Base-by-base conservation (phyloP, 2,797 vertebrate species). In the Poliocrania exsul region DNA sequence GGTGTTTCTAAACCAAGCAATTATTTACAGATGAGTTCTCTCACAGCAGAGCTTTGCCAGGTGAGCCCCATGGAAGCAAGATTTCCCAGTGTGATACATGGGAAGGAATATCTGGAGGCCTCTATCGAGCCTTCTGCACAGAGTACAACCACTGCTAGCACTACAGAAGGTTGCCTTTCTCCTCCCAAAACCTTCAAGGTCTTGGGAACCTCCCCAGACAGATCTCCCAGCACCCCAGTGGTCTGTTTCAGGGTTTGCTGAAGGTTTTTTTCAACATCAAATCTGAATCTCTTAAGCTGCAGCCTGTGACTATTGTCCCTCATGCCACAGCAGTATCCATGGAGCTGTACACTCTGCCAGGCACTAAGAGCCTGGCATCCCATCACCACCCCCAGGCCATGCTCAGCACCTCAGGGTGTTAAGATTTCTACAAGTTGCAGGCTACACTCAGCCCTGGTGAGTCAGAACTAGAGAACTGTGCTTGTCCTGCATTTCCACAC, bases 1-100 rank as follows among this genome's bases (percentile, higher is more conserved):
- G 99, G 99, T 2, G 99, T 99, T 97, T 99, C 99, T 99, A 97
- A 70, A 89, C 42, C 29, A 79, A 37, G 15, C 33, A 75, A 29
- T 40, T 60, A 16, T 84, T 95, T 54, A 79, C 13, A 62, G n/a
- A 53, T 58, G 58, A 21, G 33, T 28, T 54, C 38, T 81, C 66
- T 38, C 33, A 31, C 58, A n/a, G 46, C 4, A 83, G 28, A 70
- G 13, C 12, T 49, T 42, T 47, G 13, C 51, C 18, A 86, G 16
- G 18, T 51, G 14, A 88, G 5, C 6, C 44, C 19, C 83, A 66
- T 28, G 21, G 53, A 74, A 67, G 33, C 13, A 82, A 49, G 31
- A 38, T 40, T 79, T 88, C 56, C 47, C 61, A 70, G 20, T 31
- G 14, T 4, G 37, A 72, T 8, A 74, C 74, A 57, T 3, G 31